A percentile compares a stretch with the other conserved stretches of the same genome.
These are phyloP conservation scores for Linurgus olivaceus DNA, from an alignment of 2,797 vertebrate genomes.

Conservation along the genomic window DNA sequence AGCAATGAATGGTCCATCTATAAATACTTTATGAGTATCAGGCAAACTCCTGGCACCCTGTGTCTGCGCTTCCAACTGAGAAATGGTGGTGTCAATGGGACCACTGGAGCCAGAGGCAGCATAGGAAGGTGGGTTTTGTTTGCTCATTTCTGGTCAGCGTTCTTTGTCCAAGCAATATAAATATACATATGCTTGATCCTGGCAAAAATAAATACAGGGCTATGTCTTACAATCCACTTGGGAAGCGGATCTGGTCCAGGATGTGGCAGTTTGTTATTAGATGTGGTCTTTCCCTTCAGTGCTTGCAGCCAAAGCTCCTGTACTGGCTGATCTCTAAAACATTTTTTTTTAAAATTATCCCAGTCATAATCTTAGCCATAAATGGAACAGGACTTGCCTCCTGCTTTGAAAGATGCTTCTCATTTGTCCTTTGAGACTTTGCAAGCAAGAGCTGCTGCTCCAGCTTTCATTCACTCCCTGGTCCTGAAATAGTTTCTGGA, in stretches of 20 bases:
- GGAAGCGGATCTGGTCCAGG: neutral
- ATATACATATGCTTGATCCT: neutral
- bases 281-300: neutral
- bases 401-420: neutral
- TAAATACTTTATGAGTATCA: neutral
- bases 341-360: neutral
- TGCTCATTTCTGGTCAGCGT: neutral
- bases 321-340: neutral
- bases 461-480: neutral
- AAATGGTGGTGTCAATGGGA: neutral
- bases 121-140: neutral
- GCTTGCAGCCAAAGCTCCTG: conserved; percentile 1
- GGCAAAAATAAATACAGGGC: neutral
- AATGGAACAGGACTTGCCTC: neutral
- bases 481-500: neutral
- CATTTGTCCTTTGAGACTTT: neutral
- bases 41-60: neutral
- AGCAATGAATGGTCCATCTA: neutral
- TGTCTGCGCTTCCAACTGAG: neutral
- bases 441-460: neutral
- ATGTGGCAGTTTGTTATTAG: conserved; percentile 8
- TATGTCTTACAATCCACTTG: neutral
- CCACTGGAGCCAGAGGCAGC: neutral
- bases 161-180: neutral
- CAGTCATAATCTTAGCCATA: neutral